Evolutionary conservation across 2,888 invertebrate genomes (phyloP), one percentile per base, ranked within the genome.

Genomic region (Taenaris catops): DNA sequence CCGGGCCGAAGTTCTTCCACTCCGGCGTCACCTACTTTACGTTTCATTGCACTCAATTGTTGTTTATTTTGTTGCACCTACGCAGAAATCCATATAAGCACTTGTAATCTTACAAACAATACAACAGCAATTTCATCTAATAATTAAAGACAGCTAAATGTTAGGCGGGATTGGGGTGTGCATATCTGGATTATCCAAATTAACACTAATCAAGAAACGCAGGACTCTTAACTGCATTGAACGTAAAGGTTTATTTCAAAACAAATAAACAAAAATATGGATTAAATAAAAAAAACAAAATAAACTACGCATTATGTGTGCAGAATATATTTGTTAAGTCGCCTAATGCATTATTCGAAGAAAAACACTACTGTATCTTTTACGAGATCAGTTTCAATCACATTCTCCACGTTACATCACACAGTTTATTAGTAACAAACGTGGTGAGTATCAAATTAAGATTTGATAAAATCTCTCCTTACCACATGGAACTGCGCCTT

Each of bases 61-160:
- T 98, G 98, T 65, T 98, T 97, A 76, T 97, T 97, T 53, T 93
- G 93, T 76, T 98, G 98, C 36, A 98, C 96, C 97, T 97, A 29
- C 14, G 6, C 16, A 25, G 8, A 24, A 25, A 19, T 7, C 4
- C 18, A 4, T 5, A 12, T 11, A 31, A 35, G 7, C 4, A 14
- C 8, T n/a, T 7, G n/a, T 6, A 7, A 8, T 9, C 4, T 2
- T n/a, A n/a, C 9, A 4, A 1, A 7, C 19, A 8, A 25, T 27
- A 16, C 3, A 3, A 9, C 7, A 36, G 24, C 38, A 43, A 31
- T n/a, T n/a, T n/a, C n/a, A 10, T 29, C 21, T 39, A 25, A 4
- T 29, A 4, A 24, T 29, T 14, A 33, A 21, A 32, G 19, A n/a
- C 6, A 38, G 28, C 34, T 10, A 34, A 25, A 33, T 35, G 25